phyloP scores from a whole-genome alignment of 2,888 invertebrate genomes.

The Trachelus iudaicus region DNA sequence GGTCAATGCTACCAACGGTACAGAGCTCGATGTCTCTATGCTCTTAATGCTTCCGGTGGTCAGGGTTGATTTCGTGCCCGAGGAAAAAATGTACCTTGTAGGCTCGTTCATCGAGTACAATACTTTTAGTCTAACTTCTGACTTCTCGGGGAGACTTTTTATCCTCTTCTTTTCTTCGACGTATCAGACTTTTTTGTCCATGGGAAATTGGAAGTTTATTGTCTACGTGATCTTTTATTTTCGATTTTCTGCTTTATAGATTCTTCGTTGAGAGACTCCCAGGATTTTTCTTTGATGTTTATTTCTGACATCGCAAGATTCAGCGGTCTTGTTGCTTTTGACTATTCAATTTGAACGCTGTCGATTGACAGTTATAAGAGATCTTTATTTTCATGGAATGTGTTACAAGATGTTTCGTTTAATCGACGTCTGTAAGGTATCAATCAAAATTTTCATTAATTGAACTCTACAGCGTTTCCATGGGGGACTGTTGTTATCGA shows the following conservation, averaged over 20 bases:
- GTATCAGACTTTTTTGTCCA: neutral
- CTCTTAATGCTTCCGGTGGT: slow-evolving; percentile 4
- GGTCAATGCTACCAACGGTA: slow-evolving; percentile 11
- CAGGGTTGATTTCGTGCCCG: neutral
- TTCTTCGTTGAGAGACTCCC: neutral
- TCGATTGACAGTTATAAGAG: neutral
- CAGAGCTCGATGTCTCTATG: neutral
- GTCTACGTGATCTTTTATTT: neutral
- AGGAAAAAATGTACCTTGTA: neutral
- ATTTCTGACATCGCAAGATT: neutral
- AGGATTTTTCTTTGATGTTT: neutral
- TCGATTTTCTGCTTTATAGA: neutral
- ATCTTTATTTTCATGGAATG: neutral
- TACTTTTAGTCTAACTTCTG: neutral
- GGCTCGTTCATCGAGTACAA: neutral
- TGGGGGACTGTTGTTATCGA: neutral
- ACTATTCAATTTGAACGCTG: neutral
- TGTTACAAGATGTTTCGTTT: neutral
- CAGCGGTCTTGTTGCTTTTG: neutral
- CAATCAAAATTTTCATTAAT: neutral
- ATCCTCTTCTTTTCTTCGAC: neutral
- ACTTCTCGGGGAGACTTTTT: neutral
- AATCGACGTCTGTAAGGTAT: neutral
- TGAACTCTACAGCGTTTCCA: neutral
- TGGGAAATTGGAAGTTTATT: neutral